Percentiles rank a stretch among this genome's conserved stretches.
Evolutionary conservation across 2,888 invertebrate species (phyloP).

Genomic region (Auanema sp.): DNA sequence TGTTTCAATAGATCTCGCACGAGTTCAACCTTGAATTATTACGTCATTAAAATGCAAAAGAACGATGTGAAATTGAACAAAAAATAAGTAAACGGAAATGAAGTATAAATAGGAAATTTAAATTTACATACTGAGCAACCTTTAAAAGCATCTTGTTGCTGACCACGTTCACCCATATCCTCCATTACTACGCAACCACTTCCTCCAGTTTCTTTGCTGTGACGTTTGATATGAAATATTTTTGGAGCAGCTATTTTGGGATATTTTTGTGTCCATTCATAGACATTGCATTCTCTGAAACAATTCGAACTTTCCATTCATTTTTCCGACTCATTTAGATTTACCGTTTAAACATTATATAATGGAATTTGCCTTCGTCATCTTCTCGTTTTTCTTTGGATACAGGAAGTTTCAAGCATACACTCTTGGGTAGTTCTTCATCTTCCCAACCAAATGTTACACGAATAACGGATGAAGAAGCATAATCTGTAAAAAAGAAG

Average conservation of each 20-base stretch:
- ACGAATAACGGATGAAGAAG: conserved; percentile 50
- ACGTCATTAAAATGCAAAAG: not conserved
- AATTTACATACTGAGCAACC: conserved; percentile 23
- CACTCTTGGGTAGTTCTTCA: conserved; percentile 48
- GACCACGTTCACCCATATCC: conserved; percentile 50
- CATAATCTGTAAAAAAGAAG: conserved; percentile 37
- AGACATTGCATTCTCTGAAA: conserved; percentile 56
- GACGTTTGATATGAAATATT: conserved; percentile 53
- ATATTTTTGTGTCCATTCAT: conserved; percentile 56
- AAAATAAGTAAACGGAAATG: conserved; percentile 6
- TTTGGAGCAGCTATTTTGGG: conserved; percentile 48
- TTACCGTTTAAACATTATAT: conserved; percentile 49
- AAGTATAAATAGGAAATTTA: not conserved
- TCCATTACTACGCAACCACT: conserved; percentile 55
- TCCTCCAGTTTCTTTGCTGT: conserved; percentile 33
- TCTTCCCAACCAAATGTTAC: conserved; percentile 61
- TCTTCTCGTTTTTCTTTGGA: conserved; percentile 40
- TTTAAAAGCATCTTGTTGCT: conserved; percentile 39
- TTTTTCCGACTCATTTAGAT: not conserved
- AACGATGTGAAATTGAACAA: not conserved
- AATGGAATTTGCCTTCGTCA: conserved; percentile 50
- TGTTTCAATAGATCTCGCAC: conserved; percentile 50
- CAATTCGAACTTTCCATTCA: not conserved
- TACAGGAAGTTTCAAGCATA: conserved; percentile 54
- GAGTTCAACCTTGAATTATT: conserved; percentile 39